Evolutionary conservation across 2,113 vertebrate species (phyloP).

Genomic region (Sorex araneus): DNA sequence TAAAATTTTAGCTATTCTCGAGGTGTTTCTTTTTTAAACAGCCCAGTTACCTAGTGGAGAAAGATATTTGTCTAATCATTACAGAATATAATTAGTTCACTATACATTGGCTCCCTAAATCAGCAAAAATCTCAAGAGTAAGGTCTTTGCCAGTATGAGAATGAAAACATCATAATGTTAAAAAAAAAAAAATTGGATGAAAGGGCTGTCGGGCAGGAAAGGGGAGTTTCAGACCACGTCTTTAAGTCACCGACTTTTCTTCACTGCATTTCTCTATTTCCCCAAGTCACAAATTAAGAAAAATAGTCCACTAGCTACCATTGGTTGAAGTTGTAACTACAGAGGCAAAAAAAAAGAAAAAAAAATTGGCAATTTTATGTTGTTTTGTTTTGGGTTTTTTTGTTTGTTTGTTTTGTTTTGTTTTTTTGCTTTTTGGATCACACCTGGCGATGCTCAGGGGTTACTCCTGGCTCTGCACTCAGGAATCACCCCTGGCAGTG

Average conservation of each 20-base stretch:
- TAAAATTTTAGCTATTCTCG: constrained; percentile 66
- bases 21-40: constrained; percentile 81
- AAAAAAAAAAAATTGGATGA: background rate
- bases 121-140: constrained; percentile 32
- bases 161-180: background rate
- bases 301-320: background rate
- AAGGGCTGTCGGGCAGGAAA: background rate
- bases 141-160: background rate
- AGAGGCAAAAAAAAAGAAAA: constrained; percentile 62
- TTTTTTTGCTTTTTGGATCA: no score
- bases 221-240: background rate
- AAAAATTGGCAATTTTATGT: constrained; percentile 11
- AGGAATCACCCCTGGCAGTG: no score
- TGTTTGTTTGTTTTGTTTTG: no score
- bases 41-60: constrained; percentile 73
- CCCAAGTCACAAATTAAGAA: constrained; percentile 1
- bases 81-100: constrained; percentile 28
- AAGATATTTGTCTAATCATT: constrained; percentile 57
- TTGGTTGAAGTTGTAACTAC: constrained; percentile 24
- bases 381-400: no score
- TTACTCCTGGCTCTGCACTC: no score
- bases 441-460: no score
- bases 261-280: background rate
- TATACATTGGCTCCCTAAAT: background rate
- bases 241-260: background rate